Evolutionary conservation across 2,797 vertebrate species (phyloP).

Genomic region (Oreochromis grahami): DNA sequence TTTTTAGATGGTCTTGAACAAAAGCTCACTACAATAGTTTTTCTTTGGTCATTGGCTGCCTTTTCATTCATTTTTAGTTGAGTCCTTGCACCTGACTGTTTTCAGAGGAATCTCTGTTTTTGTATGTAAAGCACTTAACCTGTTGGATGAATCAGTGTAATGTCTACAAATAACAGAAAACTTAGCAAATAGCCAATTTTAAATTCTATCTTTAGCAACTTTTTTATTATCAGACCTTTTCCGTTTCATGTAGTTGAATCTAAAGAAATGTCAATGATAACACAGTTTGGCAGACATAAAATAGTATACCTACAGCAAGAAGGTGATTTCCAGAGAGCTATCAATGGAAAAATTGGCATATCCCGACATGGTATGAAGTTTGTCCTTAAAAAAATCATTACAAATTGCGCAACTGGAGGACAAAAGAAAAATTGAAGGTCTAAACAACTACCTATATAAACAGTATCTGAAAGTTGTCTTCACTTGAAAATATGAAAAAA

Average conservation of each 20-base stretch:
- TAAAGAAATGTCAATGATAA: background rate
- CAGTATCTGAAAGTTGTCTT: background rate
- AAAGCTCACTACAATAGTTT: background rate
- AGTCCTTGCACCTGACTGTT: background rate
- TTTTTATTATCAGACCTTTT: background rate
- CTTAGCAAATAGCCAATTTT: background rate
- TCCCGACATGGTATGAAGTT: fast-evolving
- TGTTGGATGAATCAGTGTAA: background rate
- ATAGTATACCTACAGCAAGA: background rate
- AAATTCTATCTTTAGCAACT: background rate
- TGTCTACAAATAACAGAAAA: background rate
- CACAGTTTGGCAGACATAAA: background rate
- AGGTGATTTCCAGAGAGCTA: background rate
- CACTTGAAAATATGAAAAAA: background rate
- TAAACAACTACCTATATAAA: background rate
- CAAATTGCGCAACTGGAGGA: background rate
- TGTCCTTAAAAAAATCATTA: background rate
- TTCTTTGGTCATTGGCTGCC: fast-evolving
- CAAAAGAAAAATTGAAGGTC: background rate
- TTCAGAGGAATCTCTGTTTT: background rate
- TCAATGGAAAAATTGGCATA: background rate
- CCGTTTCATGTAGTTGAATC: background rate
- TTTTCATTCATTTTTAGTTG: background rate
- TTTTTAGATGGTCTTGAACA: background rate
- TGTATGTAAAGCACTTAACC: background rate